Evolutionary conservation across 2,113 vertebrate genomes (phyloP).

Genomic region (Phasianus colchicus): DNA sequence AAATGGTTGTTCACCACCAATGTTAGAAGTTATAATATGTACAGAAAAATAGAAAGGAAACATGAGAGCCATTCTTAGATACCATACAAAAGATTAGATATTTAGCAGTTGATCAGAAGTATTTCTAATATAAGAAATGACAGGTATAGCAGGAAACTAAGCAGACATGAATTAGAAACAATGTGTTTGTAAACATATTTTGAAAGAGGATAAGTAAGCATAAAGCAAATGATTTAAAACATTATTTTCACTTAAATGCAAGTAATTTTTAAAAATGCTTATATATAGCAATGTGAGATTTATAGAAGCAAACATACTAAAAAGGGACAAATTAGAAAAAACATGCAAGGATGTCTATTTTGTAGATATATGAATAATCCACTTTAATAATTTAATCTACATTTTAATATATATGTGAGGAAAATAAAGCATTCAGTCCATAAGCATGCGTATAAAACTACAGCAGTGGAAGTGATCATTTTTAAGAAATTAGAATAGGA

Average conservation of each 20-base stretch:
- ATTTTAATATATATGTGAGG: neutral
- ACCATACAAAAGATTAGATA: neutral
- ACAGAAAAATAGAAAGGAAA: neutral
- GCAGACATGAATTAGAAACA: neutral
- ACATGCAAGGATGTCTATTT: too few species aligned
- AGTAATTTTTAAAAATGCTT: neutral
- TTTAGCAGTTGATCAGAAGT: neutral
- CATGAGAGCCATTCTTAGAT: neutral
- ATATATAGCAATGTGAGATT: neutral
- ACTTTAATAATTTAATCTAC: neutral
- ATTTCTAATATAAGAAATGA: neutral
- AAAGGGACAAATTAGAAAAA: neutral
- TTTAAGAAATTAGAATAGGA: neutral
- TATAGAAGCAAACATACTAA: neutral
- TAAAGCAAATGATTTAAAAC: neutral
- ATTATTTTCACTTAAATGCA: neutral
- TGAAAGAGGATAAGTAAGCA: neutral
- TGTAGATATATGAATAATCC: neutral
- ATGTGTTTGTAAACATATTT: neutral
- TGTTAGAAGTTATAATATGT: neutral
- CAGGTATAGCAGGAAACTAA: neutral
- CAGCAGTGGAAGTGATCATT: neutral
- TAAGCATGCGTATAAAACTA: neutral
- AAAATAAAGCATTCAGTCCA: neutral
- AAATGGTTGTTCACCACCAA: neutral